phyloP scores from a whole-genome alignment of 2,797 vertebrate genomes.

The Enteromius trimaculatus region DNA sequence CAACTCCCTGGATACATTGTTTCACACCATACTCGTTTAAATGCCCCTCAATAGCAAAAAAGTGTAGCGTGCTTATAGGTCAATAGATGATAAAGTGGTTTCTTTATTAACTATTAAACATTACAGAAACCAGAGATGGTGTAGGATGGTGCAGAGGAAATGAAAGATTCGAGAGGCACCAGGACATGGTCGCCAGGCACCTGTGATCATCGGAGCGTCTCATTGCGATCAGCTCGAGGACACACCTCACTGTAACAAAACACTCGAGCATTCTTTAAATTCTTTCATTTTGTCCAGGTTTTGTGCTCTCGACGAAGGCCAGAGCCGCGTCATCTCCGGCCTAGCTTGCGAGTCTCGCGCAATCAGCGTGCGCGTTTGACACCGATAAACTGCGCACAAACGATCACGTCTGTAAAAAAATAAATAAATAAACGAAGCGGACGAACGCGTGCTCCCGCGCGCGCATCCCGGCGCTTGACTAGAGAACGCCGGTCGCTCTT shows the following conservation, averaged over 20 bases:
- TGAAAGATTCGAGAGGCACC: not conserved
- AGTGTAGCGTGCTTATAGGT: not conserved
- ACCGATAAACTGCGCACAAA: constrained; percentile 36
- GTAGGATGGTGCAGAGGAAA: constrained; percentile 8
- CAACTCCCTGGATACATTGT: not conserved
- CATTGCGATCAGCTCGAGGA: constrained; percentile 6
- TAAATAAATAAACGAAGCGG: constrained; percentile 17
- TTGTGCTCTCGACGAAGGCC: not conserved
- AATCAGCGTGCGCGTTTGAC: constrained; percentile 23
- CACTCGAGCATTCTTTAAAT: constrained; percentile 1
- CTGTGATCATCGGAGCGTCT: constrained; percentile 15
- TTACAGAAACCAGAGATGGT: not conserved
- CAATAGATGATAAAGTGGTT: not conserved
- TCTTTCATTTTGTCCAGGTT: not conserved
- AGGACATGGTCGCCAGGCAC: constrained; percentile 5
- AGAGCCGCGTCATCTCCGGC: constrained; percentile 3
- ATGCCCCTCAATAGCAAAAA: not conserved
- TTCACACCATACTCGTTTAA: not conserved
- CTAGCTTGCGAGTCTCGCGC: not conserved
- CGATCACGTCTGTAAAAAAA: not conserved
- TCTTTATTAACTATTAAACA: not conserved
- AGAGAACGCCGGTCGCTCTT: constrained; percentile 30
- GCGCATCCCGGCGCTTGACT: constrained; percentile 18
- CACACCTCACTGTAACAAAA: constrained; percentile 40
- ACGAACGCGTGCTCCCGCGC: constrained; percentile 3